Evolutionary conservation across 2,113 vertebrate species (phyloP).

Genomic region (Gavia stellata): DNA sequence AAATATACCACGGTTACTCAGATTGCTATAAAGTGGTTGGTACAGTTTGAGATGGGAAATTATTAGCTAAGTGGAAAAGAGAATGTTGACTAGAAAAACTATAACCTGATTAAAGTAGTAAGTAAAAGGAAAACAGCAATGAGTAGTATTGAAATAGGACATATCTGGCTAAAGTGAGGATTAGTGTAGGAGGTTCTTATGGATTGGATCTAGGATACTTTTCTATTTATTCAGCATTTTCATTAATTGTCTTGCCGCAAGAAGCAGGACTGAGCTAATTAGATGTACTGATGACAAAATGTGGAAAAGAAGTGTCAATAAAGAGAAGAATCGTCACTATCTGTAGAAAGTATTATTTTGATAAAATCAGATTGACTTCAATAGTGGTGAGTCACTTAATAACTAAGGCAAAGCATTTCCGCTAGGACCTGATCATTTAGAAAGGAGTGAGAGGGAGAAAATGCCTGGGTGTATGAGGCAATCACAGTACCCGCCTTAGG

Average conservation of each 20-base stretch:
- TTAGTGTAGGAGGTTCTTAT: neutral
- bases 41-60: neutral
- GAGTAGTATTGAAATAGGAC: neutral
- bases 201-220: neutral
- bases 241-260: neutral
- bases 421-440: neutral
- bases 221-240: neutral
- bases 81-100: neutral
- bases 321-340: neutral
- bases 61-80: neutral
- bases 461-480: neutral
- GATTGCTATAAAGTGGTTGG: neutral
- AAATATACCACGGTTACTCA: neutral
- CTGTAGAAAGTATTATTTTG: neutral
- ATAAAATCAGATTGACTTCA: neutral
- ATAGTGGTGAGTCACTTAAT: neutral
- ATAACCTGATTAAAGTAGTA: neutral
- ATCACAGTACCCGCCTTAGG: neutral
- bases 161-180: neutral
- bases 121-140: neutral
- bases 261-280: neutral
- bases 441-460: neutral
- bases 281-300: neutral
- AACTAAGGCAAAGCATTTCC: neutral
- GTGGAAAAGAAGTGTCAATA: neutral